Evolutionary conservation across 2,113 vertebrate genomes (phyloP).

Genomic region (Pterocles orientalis): DNA sequence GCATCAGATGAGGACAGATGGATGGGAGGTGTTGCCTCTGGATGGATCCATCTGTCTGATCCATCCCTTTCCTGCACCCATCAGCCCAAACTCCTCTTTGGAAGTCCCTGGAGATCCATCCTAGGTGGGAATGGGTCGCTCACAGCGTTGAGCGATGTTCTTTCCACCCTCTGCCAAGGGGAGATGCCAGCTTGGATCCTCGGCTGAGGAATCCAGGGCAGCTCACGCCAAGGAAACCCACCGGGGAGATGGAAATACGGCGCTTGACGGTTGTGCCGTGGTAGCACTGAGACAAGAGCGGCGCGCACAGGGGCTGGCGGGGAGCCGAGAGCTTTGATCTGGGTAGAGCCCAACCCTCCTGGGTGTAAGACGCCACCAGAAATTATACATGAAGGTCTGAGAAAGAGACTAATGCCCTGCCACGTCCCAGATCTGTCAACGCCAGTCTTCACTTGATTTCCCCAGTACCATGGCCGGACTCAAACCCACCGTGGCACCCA

Average conservation of each 20-base stretch:
- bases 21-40: background rate
- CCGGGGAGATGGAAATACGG: background rate
- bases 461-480: background rate
- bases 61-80: background rate
- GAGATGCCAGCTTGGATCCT: background rate
- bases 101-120: background rate
- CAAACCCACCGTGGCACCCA: rapidly evolving
- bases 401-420: background rate
- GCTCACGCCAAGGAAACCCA: background rate
- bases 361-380: background rate
- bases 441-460: background rate
- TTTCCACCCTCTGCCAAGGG: background rate
- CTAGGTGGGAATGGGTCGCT: background rate
- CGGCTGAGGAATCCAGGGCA: background rate
- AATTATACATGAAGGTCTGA: background rate
- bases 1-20: background rate
- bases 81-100: background rate
- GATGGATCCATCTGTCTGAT: background rate
- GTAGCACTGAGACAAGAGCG: background rate
- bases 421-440: background rate
- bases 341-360: background rate
- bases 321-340: background rate
- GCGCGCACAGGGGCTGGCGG: background rate
- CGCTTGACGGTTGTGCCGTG: background rate
- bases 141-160: rapidly evolving